Evolutionary conservation across 2,888 invertebrate genomes (phyloP).

Genomic region (Sphaerophoria rueppellii): DNA sequence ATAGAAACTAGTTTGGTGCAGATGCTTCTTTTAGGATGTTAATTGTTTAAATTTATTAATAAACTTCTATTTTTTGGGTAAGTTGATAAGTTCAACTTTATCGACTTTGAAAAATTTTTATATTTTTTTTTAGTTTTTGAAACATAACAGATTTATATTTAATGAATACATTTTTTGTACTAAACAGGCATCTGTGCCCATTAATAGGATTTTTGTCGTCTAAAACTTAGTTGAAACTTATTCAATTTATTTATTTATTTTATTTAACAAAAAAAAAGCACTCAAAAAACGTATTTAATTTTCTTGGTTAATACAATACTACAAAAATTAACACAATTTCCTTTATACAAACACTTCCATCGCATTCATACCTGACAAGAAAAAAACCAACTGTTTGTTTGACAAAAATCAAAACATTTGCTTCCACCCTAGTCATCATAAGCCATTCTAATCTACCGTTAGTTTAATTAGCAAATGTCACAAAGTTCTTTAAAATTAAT

Average conservation of each 20-base stretch:
- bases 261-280: conserved; percentile 31
- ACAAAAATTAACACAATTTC: conserved; percentile 41
- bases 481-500: not conserved
- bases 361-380: conserved; percentile 25
- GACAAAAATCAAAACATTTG: conserved; percentile 15
- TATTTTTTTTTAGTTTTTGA: too few species aligned
- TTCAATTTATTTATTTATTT: conserved; percentile 8
- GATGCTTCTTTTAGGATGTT: too few species aligned
- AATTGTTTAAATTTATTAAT: too few species aligned
- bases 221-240: conserved; percentile 24
- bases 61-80: too few species aligned
- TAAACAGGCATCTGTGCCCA: not conserved
- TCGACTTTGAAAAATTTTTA: too few species aligned
- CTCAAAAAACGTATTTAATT: conserved; percentile 7
- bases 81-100: too few species aligned
- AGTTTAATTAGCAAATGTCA: conserved; percentile 1
- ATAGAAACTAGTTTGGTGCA: too few species aligned
- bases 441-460: not conserved
- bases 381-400: not conserved
- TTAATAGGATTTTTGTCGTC: conserved; percentile 19
- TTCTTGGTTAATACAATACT: conserved; percentile 19
- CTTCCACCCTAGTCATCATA: conserved; percentile 26
- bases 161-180: not conserved
- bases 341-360: conserved; percentile 58
- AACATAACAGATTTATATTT: not conserved